A percentile compares a stretch with the other conserved stretches of the same genome.
Conservation (phyloP, 2,797 vertebrate species). For the Lagorchestes hirsutus region DNA sequence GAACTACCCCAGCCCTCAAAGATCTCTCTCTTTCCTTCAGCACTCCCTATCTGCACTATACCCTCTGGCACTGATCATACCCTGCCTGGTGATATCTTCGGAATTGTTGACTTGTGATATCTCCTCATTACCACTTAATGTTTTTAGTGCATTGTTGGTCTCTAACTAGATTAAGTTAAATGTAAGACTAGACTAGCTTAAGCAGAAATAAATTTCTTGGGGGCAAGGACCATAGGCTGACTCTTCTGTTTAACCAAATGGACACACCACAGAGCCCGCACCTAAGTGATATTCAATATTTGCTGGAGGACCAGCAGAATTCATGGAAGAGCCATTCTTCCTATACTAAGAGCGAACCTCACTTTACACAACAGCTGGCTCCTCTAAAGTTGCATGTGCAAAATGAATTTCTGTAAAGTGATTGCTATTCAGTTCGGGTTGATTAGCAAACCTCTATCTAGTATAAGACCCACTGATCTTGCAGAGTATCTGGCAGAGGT, state of each 20-base stretch:
- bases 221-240: background rate
- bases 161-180: background rate
- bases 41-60: background rate
- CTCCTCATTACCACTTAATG: background rate
- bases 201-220: background rate
- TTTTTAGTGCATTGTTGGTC: background rate
- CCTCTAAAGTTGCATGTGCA: background rate
- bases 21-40: background rate
- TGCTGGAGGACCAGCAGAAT: background rate
- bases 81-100: background rate
- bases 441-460: background rate
- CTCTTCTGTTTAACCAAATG: background rate
- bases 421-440: background rate
- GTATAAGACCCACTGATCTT: background rate
- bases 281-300: background rate
- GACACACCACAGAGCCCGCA: background rate
- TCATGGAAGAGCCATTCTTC: background rate
- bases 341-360: background rate
- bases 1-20: background rate
- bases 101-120: background rate
- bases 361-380: background rate
- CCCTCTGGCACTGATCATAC: background rate
- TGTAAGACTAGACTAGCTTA: background rate
- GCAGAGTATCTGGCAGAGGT: background rate
- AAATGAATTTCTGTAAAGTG: background rate